Base-by-base conservation (phyloP, 1,140 invertebrate species). In the Sarcophaga bullata region DNA sequence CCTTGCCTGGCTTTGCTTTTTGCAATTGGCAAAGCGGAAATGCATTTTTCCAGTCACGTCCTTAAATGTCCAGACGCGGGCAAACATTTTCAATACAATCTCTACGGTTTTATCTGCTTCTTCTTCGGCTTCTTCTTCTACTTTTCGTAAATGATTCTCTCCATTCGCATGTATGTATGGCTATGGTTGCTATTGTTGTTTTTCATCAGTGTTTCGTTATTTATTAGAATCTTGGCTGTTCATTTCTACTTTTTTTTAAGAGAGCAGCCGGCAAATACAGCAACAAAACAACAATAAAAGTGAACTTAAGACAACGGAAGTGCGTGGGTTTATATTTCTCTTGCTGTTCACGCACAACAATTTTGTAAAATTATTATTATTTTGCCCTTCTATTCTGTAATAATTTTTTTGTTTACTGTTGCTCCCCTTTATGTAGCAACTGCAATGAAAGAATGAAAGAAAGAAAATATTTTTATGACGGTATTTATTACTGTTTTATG, bases 41-140 rank as follows among this genome's bases (percentile, higher is more conserved):
- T 76, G 73, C 73, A 76, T 76, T 76, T 37, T 76, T 76, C 73
- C 73, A 76, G 73, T 76, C 73, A 76, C 73, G 73, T 76, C 3
- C 17, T 48, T 76, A 48, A 76, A 76, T 76, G 73, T 76, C 73
- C 73, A 76, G 73, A 76, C 73, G 73, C 46, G n/a, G n/a, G 46
- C 73, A 48, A 76, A 76, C 73, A 50, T 76, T 76, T 76, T 17
- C 25, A 37, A 37, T 37, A 37, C 25, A 37, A 2, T 37, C 25
- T 37, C 25, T n/a, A n/a, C 25, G 4, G 25, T 4, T 2, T 37
- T 37, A 37, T 52, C 13, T 10, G 1, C 13, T 52, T 9, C 13
- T 52, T 52, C 1, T 13, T 52, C 13, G 1, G 1, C 13, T 52
- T 52, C 1, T 13, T 52, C 50, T 52, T 52, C 8, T 6, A 52